Evolutionary conservation across 2,113 vertebrate genomes (phyloP).

Genomic region (Engystomops pustulosus): DNA sequence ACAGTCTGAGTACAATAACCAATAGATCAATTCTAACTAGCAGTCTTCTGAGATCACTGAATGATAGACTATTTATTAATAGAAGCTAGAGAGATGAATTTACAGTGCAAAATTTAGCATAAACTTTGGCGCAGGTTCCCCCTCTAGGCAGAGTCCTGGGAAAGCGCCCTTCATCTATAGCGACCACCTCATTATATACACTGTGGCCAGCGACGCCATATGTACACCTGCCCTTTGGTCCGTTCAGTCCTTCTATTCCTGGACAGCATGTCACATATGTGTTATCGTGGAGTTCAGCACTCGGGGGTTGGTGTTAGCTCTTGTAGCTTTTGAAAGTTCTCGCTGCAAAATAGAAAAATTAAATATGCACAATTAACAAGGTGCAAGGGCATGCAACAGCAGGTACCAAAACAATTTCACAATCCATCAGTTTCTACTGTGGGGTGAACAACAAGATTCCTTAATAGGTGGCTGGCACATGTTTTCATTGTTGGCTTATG

Average conservation of each 20-base stretch:
- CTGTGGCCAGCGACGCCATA: neutral
- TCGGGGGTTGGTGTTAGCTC: conserved; percentile 65
- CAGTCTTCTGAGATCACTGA: neutral
- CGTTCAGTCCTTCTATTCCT: neutral
- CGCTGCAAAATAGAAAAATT: conserved; percentile 68
- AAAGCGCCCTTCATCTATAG: neutral
- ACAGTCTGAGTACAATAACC: conserved; percentile 27
- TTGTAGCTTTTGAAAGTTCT: conserved; percentile 79
- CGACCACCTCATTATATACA: neutral
- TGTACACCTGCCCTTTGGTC: neutral
- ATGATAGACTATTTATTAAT: conserved; percentile 8
- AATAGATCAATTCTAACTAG: conserved; percentile 40
- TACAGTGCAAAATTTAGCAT: conserved; percentile 50
- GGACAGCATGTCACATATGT: conserved; percentile 24
- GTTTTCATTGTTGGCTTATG: too few relatives aligned
- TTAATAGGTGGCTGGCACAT: too few relatives aligned
- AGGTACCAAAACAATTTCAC: neutral
- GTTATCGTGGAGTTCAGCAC: conserved; percentile 77
- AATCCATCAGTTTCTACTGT: too few relatives aligned
- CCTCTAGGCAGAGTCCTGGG: neutral
- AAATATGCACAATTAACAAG: neutral
- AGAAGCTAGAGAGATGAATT: conserved; percentile 45
- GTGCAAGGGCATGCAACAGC: neutral
- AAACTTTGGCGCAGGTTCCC: neutral
- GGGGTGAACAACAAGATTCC: too few relatives aligned